Evolutionary conservation across 2,113 vertebrate genomes (phyloP).

Genomic region (Laticauda colubrina): DNA sequence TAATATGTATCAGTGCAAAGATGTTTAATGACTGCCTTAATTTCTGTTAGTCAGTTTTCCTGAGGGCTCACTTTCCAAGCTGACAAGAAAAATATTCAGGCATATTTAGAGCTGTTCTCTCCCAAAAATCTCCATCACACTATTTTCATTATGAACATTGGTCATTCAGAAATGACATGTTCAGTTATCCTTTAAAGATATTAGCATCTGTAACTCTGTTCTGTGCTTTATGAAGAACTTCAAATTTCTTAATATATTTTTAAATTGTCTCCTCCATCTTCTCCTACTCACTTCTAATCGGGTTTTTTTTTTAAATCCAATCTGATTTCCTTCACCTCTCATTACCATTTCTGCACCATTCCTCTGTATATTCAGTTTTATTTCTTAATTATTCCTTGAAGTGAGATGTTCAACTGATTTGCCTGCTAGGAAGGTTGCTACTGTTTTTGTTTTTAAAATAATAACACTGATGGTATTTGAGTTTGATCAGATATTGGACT

Average conservation of each 20-base stretch:
- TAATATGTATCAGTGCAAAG: slow-evolving; percentile 43
- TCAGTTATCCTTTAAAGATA: slow-evolving; percentile 33
- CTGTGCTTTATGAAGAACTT: slow-evolving; percentile 35
- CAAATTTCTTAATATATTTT: slow-evolving; percentile 25
- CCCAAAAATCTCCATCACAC: slow-evolving; percentile 8
- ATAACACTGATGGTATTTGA: background rate
- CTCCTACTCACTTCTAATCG: background rate
- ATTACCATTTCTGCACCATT: slow-evolving; percentile 3
- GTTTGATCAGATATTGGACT: background rate
- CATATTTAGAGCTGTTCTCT: slow-evolving; percentile 38
- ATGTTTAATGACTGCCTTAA: slow-evolving; percentile 32
- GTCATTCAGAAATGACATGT: slow-evolving; percentile 40
- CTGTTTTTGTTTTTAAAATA: slow-evolving; percentile 13
- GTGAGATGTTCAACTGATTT: background rate
- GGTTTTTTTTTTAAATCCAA: background rate
- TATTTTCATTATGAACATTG: slow-evolving; percentile 50
- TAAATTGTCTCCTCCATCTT: background rate
- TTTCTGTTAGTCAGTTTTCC: slow-evolving; percentile 41
- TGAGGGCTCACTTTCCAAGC: background rate
- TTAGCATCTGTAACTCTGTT: background rate
- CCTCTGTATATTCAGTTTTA: background rate
- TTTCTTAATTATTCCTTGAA: slow-evolving; percentile 11
- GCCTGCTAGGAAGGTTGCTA: background rate
- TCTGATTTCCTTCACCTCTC: background rate
- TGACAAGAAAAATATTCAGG: background rate